Evolutionary conservation across 2,888 invertebrate genomes (phyloP), one percentile per base, ranked within the genome.

Genomic region (Dendrolimus houi): DNA sequence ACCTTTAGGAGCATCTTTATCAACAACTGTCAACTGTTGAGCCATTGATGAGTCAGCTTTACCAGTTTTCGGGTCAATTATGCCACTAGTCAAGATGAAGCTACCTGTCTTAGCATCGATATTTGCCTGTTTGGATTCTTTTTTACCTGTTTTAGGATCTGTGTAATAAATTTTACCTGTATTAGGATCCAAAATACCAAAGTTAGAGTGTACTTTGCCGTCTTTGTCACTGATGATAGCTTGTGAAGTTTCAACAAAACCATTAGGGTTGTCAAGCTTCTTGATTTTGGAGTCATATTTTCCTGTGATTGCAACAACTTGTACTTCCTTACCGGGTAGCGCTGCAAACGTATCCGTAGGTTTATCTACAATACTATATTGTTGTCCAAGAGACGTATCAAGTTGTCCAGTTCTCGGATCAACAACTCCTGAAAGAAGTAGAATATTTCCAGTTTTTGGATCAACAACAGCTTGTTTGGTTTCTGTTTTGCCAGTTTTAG

Each of bases 171-270:
- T 75, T 64, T 90, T 91, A 12, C 93, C 93, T 12, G 91, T 92
- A 72, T 94, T 85, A 3, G 89, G 87, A 63, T 93, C 93, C 13
- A 93, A 83, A 85, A 94, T 64, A 86, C 94, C 82, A 89, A 94
- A 77, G 92, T 94, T 82, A 71, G 93, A 69, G 71, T 94, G 94
- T 64, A 94, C 93, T 84, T 93, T 94, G 60, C 94, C 92, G 53
- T 94, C 94, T 81, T 94, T 94, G 63, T 94, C 94, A 66, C 93
- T 93, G 62, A 94, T 92, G 66, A 94, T 88, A 59, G 86, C 85
- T 74, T 85, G 82, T 1, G 89, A 89, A 1, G 84, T 86, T 66
- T 90, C 93, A 47, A 92, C 79, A 55, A 88, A 90, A 17, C 92
- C 92, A 56, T 91, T 92, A 9, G 93, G 91, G 62, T 91, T 85